These are phyloP conservation scores for Phalloptychus januarius DNA, from an alignment of 2,797 vertebrate species.

Conservation along the genomic window DNA sequence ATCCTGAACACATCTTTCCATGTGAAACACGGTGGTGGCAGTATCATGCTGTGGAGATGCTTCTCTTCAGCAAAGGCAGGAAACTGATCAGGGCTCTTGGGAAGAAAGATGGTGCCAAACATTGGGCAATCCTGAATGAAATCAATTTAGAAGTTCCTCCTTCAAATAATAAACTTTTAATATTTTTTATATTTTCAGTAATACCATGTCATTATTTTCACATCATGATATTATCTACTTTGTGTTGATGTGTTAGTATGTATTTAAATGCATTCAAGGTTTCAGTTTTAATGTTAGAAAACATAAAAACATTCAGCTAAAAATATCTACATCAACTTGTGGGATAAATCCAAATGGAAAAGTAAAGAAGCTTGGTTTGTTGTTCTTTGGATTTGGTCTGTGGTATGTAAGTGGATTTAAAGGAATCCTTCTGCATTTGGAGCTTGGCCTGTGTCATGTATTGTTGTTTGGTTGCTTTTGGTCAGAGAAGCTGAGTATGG, in stretches of 20 bases:
- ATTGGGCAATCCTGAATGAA: neutral
- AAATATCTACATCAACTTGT: constrained; percentile 1
- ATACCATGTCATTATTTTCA: too few species aligned
- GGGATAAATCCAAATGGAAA: neutral
- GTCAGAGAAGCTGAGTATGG: constrained; percentile 48
- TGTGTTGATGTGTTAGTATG: neutral
- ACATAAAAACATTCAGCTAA: neutral
- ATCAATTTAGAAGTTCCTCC: neutral
- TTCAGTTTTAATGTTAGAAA: too few species aligned
- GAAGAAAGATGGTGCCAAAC: neutral
- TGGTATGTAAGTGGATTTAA: constrained; percentile 29
- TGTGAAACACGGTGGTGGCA: neutral
- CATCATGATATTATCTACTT: neutral
- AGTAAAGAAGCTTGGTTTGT: constrained; percentile 8
- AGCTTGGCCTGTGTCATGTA: constrained; percentile 42
- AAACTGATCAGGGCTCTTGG: neutral
- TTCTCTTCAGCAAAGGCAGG: neutral
- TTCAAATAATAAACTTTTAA: too few species aligned
- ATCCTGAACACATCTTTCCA: neutral
- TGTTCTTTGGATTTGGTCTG: constrained; percentile 33
- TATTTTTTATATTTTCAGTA: too few species aligned
- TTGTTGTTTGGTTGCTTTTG: constrained; percentile 62
- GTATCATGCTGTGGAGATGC: neutral
- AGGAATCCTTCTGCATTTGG: constrained; percentile 21
- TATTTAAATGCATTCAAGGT: too few species aligned